Evolutionary conservation across 2,797 vertebrate genomes (phyloP).

Genomic region (Picus viridis): DNA sequence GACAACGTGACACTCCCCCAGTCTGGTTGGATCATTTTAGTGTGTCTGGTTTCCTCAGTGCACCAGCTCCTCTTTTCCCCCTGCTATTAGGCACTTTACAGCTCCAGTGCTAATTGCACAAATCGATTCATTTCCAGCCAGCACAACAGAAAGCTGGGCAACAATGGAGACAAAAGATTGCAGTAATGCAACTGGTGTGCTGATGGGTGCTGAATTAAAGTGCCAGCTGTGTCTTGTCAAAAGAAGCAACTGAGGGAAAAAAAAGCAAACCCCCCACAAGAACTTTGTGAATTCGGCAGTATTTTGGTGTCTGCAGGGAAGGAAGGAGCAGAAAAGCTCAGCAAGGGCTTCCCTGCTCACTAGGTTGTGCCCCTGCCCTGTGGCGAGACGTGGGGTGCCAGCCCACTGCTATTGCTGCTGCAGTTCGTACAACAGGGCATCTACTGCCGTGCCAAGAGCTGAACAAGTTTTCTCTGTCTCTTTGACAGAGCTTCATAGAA

Average conservation of each 20-base stretch:
- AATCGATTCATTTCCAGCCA: conserved; percentile 42
- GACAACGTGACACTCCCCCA: neutral
- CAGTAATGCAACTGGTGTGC: neutral
- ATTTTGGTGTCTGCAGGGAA: neutral
- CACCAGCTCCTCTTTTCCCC: conserved; percentile 23
- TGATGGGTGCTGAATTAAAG: conserved; percentile 17
- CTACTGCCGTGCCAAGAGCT: neutral
- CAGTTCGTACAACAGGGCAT: neutral
- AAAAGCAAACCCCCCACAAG: conserved; percentile 27
- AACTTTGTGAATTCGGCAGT: neutral
- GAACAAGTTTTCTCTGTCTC: neutral
- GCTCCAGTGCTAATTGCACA: conserved; percentile 47
- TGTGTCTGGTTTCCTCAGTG: neutral
- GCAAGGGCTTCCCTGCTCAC: neutral
- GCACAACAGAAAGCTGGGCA: neutral
- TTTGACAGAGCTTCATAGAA: neutral
- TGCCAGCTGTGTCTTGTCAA: conserved; percentile 40
- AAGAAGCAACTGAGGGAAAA: conserved; percentile 1
- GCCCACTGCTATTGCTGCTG: neutral
- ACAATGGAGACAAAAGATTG: conserved; percentile 37
- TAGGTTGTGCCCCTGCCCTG: neutral
- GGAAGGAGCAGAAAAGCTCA: conserved; percentile 8
- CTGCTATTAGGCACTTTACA: conserved; percentile 2
- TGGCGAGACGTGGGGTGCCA: neutral
- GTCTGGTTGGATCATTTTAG: neutral